Evolutionary conservation across 2,888 invertebrate genomes (phyloP).

Genomic region (Trimorus sp.): DNA sequence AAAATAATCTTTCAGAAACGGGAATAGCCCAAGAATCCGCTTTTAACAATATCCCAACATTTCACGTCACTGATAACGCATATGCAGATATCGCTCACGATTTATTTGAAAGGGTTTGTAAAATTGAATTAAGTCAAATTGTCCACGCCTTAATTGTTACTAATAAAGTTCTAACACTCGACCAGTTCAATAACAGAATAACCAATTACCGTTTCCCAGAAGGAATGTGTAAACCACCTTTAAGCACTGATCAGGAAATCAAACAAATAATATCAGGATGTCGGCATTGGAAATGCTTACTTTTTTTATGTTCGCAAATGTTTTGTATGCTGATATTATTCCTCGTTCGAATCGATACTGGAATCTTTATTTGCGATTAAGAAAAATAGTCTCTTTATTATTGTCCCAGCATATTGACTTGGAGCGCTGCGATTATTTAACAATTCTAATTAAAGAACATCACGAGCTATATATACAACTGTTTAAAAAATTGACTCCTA

Average conservation of each 20-base stretch:
- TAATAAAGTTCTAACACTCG: slow-evolving; percentile 14
- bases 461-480: too few species aligned
- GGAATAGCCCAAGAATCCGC: background rate
- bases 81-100: slow-evolving; percentile 42
- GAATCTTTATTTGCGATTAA: slow-evolving; percentile 11
- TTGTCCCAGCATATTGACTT: background rate
- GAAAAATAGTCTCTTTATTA: slow-evolving; percentile 15
- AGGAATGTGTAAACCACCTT: slow-evolving; percentile 49
- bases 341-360: slow-evolving; percentile 1
- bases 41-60: slow-evolving; percentile 34
- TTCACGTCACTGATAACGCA: slow-evolving; percentile 36
- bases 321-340: slow-evolving; percentile 4
- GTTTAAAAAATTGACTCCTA: too few species aligned
- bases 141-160: slow-evolving; percentile 22
- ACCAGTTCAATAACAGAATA: slow-evolving; percentile 26
- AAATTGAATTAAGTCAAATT: background rate
- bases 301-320: slow-evolving; percentile 17
- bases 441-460: background rate
- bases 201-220: slow-evolving; percentile 14
- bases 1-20: slow-evolving; percentile 13
- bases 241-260: slow-evolving; percentile 43
- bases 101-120: slow-evolving; percentile 42
- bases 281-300: slow-evolving; percentile 49
- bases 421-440: slow-evolving; percentile 23
- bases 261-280: slow-evolving; percentile 58